A percentile compares a stretch with the other conserved stretches of the same genome.
Conservation (phyloP, 30 jellyfish, hydroid and myxozoan species). For the Rhopilema esculentum region DNA sequence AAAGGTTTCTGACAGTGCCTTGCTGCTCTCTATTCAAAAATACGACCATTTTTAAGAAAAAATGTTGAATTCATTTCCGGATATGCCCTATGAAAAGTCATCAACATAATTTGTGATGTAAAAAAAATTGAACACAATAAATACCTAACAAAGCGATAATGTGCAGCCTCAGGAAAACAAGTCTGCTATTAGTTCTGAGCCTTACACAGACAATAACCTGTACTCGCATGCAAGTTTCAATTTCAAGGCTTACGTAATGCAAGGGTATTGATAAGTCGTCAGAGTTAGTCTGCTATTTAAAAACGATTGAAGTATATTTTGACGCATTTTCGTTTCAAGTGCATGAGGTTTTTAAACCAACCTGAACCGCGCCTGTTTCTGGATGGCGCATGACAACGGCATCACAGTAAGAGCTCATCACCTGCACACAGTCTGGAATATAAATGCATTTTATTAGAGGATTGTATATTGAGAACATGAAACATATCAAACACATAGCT, state of each 20-base stretch:
- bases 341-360: no score
- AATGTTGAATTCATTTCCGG: background rate
- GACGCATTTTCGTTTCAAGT: no score
- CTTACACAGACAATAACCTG: no score
- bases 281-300: background rate
- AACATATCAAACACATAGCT: no score
- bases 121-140: background rate
- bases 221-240: no score
- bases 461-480: no score
- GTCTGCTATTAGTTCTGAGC: no score
- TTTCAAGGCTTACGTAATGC: no score
- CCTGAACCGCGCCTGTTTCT: slow-evolving; percentile 96
- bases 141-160: background rate
- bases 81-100: no score
- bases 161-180: background rate
- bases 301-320: no score
- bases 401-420: slow-evolving; percentile 92
- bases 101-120: no score
- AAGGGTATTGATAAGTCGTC: background rate
- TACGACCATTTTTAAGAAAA: background rate
- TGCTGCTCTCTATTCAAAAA: slow-evolving; percentile 79
- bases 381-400: slow-evolving; percentile 94
- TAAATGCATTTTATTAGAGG: background rate
- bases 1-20: slow-evolving; percentile 90
- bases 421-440: slow-evolving; percentile 89